Percentiles rank a stretch among this genome's conserved stretches.
phyloP scores from a whole-genome alignment of 1,140 invertebrate genomes.

The Eulimnadia texana region DNA sequence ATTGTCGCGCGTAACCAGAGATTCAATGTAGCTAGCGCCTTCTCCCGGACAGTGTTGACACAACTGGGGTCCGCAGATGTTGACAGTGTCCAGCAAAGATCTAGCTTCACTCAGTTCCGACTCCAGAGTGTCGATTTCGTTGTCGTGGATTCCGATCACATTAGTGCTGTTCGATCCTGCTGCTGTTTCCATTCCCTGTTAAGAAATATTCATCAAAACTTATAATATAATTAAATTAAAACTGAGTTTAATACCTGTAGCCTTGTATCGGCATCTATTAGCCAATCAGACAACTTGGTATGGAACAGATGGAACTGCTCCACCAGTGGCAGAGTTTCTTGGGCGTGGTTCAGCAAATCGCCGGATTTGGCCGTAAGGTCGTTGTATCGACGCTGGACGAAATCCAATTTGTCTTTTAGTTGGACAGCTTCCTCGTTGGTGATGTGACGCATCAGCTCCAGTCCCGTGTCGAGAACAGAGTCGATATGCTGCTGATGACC shows the following conservation, averaged over 20 bases:
- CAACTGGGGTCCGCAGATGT: conserved; percentile 79
- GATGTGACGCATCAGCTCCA: conserved; percentile 88
- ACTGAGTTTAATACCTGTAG: conserved; percentile 58
- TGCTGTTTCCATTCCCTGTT: conserved; percentile 3
- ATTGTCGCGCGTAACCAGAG: conserved; percentile 78
- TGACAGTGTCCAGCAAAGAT: conserved; percentile 74
- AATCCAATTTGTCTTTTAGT: conserved; percentile 84
- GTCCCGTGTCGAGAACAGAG: conserved; percentile 70
- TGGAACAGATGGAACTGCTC: conserved; percentile 86
- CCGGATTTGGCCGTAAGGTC: conserved; percentile 70
- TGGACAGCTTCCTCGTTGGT: conserved; percentile 82
- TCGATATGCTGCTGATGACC: conserved; percentile 75
- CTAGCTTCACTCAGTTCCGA: conserved; percentile 61
- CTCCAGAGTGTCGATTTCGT: conserved; percentile 68
- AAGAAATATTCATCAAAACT: no score
- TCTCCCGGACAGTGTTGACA: conserved; percentile 67
- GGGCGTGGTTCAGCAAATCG: conserved; percentile 69
- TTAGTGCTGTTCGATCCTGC: conserved; percentile 21
- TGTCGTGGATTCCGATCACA: conserved; percentile 44
- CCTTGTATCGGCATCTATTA: conserved; percentile 76
- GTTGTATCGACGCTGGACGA: conserved; percentile 71
- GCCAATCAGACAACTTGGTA: conserved; percentile 75
- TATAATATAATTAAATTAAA: no score
- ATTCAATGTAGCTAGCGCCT: conserved; percentile 78
- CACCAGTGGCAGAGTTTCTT: conserved; percentile 77